Base-by-base conservation (phyloP, 2,113 vertebrate species). In the Illadopsis cleaveri region DNA sequence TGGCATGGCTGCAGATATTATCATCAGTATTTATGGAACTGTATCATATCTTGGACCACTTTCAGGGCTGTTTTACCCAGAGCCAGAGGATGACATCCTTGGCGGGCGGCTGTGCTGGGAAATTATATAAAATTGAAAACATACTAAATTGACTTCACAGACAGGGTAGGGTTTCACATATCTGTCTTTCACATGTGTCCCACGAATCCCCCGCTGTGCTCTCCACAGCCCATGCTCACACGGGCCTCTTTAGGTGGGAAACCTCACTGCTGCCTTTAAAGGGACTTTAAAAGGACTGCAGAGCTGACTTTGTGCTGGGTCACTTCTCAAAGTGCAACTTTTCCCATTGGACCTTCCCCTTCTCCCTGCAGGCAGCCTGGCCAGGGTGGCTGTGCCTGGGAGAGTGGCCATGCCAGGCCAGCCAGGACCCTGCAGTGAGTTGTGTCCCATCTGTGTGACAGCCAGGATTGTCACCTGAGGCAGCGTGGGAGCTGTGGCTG, bases 281-380 rank as follows among this genome's bases (percentile, higher is more conserved):
- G 33, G 1, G 9, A 2, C 12, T 28, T 4, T 3, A 6, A 6
- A 19, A 40, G 69, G 14, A 0, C 5, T 5, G 17, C 7, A 11
- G 82, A 2, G 38, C 8, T 51, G 89, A 28, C 12, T 48, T 60
- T 23, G 22, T 37, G 40, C 61, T 35, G 15, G 0, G 17, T 51
- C 11, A 11, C 15, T 30, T 20, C 35, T 51, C 15, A 6, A 15
- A 73, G 18, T 0, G 0, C 37, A 4, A 10, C 18, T 56, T 45
- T 56, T 13, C 16, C 48, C 42, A 0, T 1, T 10, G 1, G 8
- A 22, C 9, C 37, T n/a, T n/a, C 30, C 53, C 24, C 38, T 65
- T 37, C 20, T 56, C 37, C 28, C 60, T 3, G 12, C 77, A 7
- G 19, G 25, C 78, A 68, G 38, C 61, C 73, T 25, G 40, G n/a